phyloP scores from a whole-genome alignment of 2,113 vertebrate genomes.

The Antigone vipio region DNA sequence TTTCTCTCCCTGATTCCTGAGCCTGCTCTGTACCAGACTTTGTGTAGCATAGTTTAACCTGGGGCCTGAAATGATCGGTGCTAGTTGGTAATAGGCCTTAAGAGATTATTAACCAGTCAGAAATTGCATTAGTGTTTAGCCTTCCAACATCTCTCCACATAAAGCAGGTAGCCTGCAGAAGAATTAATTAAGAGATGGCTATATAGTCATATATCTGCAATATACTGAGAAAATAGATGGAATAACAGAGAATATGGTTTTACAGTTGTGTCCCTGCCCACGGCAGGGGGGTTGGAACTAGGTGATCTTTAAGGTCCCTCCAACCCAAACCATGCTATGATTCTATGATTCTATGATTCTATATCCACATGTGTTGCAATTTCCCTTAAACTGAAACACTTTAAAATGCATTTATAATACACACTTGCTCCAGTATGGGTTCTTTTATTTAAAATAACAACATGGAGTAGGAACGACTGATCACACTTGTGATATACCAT shows the following conservation, averaged over 20 bases:
- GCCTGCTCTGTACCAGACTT: not conserved
- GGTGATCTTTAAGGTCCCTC: too few species aligned
- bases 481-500: not conserved
- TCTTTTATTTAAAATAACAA: not conserved
- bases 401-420: not conserved
- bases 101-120: not conserved
- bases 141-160: not conserved
- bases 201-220: not conserved
- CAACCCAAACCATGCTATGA: too few species aligned
- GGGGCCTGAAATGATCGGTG: not conserved
- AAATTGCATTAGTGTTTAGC: not conserved
- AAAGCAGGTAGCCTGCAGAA: not conserved
- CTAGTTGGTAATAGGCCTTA: not conserved
- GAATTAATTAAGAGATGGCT: not conserved
- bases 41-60: not conserved
- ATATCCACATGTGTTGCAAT: not conserved
- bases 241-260: not conserved
- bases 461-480: not conserved
- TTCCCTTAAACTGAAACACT: not conserved
- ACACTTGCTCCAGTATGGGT: not conserved
- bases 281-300: too few species aligned
- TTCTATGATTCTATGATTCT: not conserved
- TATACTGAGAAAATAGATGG: not conserved
- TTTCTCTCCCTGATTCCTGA: not conserved
- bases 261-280: too few species aligned